These are phyloP conservation scores for Bungarus multicinctus DNA, from an alignment of 2,113 vertebrate genomes.

Conservation along the genomic window DNA sequence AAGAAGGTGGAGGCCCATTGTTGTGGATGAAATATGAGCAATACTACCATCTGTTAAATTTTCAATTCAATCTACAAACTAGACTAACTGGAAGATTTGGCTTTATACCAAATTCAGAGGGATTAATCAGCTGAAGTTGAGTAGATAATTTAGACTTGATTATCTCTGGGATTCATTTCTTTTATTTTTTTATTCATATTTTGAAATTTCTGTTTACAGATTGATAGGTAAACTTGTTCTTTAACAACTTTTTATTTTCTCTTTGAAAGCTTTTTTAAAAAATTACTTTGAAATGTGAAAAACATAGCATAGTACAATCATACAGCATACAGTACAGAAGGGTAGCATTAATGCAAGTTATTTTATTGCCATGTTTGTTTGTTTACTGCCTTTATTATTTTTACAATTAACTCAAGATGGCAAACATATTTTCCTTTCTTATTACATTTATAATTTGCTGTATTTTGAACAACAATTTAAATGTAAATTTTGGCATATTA, in stretches of 20 bases:
- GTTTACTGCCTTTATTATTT: not conserved
- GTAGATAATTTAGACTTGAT: not conserved
- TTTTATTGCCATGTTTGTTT: not conserved
- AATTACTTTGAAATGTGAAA: not conserved
- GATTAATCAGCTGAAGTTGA: conserved; percentile 15
- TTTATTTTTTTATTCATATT: not conserved
- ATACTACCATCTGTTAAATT: not conserved
- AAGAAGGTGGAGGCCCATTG: not conserved
- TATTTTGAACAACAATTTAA: not conserved
- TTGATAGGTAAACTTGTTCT: not conserved
- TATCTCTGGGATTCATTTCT: not conserved
- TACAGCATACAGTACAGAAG: not conserved
- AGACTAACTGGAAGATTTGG: conserved; percentile 3
- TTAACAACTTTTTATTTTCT: not conserved
- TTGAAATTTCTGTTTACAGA: not conserved
- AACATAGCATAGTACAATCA: not conserved
- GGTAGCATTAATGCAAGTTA: not conserved
- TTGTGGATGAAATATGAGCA: conserved; percentile 7
- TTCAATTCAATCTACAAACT: conserved; percentile 3
- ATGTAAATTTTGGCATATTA: not conserved
- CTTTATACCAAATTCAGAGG: not conserved
- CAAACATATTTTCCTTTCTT: not conserved
- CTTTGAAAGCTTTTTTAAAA: not conserved
- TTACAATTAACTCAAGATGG: not conserved
- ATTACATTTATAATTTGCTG: not conserved